A percentile compares a stretch with the other conserved stretches of the same genome.
These are phyloP conservation scores for Morinoia aosen DNA, from an alignment of 2,888 invertebrate genomes.

Conservation along the genomic window DNA sequence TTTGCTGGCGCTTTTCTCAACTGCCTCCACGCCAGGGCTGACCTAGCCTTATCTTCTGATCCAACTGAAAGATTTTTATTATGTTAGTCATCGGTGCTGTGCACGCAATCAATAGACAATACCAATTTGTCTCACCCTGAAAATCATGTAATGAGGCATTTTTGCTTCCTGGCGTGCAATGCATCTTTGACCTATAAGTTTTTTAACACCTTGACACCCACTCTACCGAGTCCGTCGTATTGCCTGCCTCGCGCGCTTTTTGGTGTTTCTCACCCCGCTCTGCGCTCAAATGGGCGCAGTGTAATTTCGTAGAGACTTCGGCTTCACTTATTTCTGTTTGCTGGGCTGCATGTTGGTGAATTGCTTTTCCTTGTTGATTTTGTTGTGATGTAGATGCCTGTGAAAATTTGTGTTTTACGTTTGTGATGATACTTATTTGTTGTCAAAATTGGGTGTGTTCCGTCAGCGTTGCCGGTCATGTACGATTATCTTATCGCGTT, in stretches of 20 bases:
- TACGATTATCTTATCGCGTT: not conserved
- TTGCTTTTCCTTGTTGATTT: not conserved
- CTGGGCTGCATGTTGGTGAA: not conserved
- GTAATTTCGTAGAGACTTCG: not conserved
- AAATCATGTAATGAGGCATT: no score
- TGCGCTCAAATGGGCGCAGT: not conserved
- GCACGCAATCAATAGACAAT: no score
- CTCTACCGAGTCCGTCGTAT: not conserved
- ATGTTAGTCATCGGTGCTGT: no score
- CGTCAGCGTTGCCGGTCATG: not conserved
- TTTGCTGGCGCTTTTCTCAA: no score
- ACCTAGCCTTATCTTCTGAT: no score
- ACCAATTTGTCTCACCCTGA: no score
- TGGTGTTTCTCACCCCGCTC: not conserved
- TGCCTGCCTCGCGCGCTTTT: not conserved
- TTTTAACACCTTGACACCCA: not conserved
- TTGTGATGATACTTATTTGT: not conserved
- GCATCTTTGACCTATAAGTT: not conserved
- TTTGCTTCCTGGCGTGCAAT: not conserved
- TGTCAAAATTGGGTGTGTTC: not conserved
- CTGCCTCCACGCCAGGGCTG: no score
- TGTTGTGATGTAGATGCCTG: not conserved
- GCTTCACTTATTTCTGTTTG: not conserved
- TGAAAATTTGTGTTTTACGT: not conserved
- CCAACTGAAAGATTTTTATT: no score